Evolutionary conservation across 2,113 vertebrate genomes (phyloP).

Genomic region (Sterrhoptilus dennistouni): DNA sequence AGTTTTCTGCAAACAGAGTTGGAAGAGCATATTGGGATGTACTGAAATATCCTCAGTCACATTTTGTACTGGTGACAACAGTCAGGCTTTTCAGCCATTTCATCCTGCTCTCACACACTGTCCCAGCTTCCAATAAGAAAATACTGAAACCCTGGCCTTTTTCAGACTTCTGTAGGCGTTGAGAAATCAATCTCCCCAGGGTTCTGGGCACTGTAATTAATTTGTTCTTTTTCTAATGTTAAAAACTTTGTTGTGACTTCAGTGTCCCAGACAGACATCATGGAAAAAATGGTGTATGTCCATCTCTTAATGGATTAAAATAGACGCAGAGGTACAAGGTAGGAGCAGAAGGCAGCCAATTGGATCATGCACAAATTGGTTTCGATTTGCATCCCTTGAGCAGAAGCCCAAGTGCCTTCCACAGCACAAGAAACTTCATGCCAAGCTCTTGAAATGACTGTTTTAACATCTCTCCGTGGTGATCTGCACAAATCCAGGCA

Average conservation of each 20-base stretch:
- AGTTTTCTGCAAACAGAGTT: neutral
- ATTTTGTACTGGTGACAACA: neutral
- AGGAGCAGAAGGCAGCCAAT: neutral
- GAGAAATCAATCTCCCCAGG: accelerated
- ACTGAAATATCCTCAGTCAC: neutral
- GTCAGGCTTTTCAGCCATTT: neutral
- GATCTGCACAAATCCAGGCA: neutral
- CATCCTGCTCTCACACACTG: neutral
- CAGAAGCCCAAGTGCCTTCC: neutral
- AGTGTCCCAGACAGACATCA: neutral
- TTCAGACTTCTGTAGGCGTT: neutral
- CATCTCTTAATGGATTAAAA: neutral
- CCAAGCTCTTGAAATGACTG: neutral
- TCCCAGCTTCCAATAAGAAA: neutral
- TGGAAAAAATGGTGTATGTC: neutral
- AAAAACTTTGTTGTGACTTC: neutral
- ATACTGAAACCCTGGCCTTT: neutral
- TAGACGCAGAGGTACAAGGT: neutral
- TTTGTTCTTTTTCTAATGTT: neutral
- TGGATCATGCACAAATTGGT: neutral
- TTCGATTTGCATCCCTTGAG: neutral
- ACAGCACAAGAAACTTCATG: neutral
- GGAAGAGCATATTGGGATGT: neutral
- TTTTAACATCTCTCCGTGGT: accelerated
- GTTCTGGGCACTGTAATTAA: neutral